These are phyloP conservation scores for Luperina testacea DNA, from an alignment of 2,888 invertebrate genomes.

Conservation along the genomic window DNA sequence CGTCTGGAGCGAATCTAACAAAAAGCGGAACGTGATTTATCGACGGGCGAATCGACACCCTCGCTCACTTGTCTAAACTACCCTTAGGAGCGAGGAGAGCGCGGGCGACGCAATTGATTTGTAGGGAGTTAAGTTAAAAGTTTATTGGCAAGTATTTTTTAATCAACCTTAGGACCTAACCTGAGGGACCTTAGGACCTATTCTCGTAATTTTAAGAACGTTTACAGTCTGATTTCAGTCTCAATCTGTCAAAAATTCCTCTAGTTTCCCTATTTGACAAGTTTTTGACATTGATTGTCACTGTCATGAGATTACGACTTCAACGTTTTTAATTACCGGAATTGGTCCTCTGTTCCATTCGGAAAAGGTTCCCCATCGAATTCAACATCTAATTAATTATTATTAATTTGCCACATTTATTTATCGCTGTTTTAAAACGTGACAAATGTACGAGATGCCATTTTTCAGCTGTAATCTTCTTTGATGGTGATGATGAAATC, in stretches of 20 bases:
- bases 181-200: neutral
- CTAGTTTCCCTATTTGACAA: no score
- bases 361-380: neutral
- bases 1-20: constrained; percentile 74
- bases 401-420: neutral
- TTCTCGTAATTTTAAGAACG: neutral
- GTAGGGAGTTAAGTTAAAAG: neutral
- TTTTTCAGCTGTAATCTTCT: no score
- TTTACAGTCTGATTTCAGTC: neutral
- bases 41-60: constrained; percentile 70
- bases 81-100: constrained; percentile 54
- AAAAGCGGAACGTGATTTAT: constrained; percentile 81
- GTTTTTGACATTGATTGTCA: neutral
- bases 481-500: no score
- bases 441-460: neutral
- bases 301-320: no score
- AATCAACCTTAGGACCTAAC: neutral
- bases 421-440: neutral
- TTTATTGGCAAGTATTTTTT: neutral
- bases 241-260: no score
- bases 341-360: neutral
- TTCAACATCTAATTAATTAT: neutral
- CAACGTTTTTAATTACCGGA: no score
- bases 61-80: constrained; percentile 61
- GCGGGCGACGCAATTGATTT: constrained; percentile 49